Conservation (phyloP, 2,888 invertebrate species). For the Eucera pruinosa region DNA sequence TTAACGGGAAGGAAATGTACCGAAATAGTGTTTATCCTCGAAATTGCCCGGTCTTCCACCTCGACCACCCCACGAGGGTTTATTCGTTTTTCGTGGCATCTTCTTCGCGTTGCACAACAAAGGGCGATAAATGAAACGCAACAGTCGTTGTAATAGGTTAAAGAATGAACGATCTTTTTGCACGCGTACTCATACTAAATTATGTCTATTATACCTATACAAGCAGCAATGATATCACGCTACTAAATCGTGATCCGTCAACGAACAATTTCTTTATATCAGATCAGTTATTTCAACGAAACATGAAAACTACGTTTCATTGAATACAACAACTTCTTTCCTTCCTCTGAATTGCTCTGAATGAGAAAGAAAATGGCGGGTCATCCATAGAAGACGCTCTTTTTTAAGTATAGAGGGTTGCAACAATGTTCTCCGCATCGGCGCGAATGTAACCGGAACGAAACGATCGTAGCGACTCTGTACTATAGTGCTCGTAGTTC, state of each 20-base stretch:
- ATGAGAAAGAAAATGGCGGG: slow-evolving; percentile 33
- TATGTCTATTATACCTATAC: neutral
- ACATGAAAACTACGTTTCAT: neutral
- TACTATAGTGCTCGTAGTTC: too few species aligned
- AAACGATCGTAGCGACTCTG: too few species aligned
- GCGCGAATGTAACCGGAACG: too few species aligned
- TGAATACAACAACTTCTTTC: neutral
- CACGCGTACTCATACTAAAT: neutral
- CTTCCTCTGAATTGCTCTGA: neutral
- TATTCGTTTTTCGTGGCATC: slow-evolving; percentile 77
- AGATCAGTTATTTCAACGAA: neutral
- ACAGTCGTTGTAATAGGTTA: slow-evolving; percentile 39
- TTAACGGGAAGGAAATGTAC: slow-evolving; percentile 51
- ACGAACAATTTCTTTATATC: neutral
- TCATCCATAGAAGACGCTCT: neutral
- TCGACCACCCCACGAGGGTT: slow-evolving; percentile 65
- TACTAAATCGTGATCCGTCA: neutral
- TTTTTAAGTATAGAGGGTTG: too few species aligned
- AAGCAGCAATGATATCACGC: neutral
- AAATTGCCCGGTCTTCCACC: slow-evolving; percentile 50
- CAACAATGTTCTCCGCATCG: too few species aligned
- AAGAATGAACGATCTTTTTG: neutral
- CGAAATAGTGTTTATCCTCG: slow-evolving; percentile 74
- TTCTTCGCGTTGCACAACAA: slow-evolving; percentile 28
- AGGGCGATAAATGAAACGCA: slow-evolving; percentile 29